These are phyloP conservation scores for Actias luna DNA, from an alignment of 2,888 invertebrate species.

Conservation along the genomic window DNA sequence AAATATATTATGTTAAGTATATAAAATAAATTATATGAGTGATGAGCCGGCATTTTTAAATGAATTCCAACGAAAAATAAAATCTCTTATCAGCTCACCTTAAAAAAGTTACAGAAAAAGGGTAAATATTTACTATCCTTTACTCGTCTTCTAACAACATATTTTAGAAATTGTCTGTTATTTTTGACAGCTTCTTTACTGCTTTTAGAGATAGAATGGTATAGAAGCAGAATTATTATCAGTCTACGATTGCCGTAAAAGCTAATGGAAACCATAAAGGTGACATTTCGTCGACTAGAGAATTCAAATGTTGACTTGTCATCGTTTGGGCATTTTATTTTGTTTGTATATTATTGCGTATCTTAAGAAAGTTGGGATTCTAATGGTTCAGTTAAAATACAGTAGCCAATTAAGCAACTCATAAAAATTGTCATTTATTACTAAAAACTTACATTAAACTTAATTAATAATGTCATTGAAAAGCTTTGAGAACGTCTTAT, in stretches of 20 bases:
- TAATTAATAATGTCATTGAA: not conserved
- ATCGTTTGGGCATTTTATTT: constrained; percentile 2
- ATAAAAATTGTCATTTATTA: not conserved
- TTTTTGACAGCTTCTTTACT: constrained; percentile 11
- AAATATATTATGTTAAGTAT: not conserved
- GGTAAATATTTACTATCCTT: constrained; percentile 11
- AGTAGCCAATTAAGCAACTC: not conserved
- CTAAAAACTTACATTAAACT: not conserved
- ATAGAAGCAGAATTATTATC: constrained; percentile 11
- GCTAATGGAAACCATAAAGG: constrained; percentile 13
- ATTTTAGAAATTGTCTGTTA: constrained; percentile 2
- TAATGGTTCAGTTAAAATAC: not conserved
- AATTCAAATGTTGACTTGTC: constrained; percentile 3
- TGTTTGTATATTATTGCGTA: not conserved
- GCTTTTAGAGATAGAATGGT: constrained; percentile 5
- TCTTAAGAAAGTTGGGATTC: not conserved
- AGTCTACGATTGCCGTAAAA: constrained; percentile 8
- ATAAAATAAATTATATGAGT: not conserved
- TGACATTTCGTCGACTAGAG: not conserved
- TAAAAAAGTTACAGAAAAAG: not conserved
- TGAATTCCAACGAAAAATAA: not conserved
- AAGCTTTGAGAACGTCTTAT: not conserved
- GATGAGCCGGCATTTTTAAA: not conserved
- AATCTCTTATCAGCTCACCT: not conserved
- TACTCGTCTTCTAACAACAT: not conserved